Evolutionary conservation across 2,113 vertebrate species (phyloP).

Genomic region (Asarcornis scutulata): DNA sequence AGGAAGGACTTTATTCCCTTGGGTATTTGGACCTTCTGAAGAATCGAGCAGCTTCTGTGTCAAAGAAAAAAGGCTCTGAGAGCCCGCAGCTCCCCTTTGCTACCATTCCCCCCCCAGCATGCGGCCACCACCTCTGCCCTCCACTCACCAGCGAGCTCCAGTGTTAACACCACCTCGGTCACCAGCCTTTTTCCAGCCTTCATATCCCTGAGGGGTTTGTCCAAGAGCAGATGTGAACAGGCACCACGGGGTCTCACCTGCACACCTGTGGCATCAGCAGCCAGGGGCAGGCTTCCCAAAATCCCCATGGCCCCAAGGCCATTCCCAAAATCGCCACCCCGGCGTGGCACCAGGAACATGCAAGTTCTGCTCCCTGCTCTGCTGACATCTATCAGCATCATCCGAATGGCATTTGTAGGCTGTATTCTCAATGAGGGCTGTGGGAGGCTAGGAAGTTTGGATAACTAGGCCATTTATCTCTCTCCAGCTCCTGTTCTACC

Average conservation of each 20-base stretch:
- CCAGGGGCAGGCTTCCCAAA: not conserved
- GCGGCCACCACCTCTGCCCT: not conserved
- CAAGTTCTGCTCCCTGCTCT: not conserved
- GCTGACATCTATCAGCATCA: conserved; percentile 44
- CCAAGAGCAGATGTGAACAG: not conserved
- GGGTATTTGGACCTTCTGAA: not conserved
- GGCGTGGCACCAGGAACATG: accelerated
- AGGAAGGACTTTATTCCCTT: not conserved
- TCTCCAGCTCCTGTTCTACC: conserved; percentile 50
- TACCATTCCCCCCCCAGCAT: not conserved
- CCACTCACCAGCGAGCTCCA: not conserved
- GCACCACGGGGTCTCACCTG: not conserved
- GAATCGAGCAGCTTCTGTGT: not conserved
- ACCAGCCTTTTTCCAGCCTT: not conserved
- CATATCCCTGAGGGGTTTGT: not conserved
- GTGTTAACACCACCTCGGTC: not conserved
- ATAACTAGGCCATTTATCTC: conserved; percentile 69
- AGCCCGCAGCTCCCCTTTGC: not conserved
- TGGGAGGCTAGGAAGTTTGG: conserved; percentile 65
- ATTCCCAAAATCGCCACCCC: too few species aligned
- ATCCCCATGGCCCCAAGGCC: not conserved
- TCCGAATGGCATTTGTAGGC: conserved; percentile 55
- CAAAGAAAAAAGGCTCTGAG: not conserved
- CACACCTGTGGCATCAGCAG: not conserved
- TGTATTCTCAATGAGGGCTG: conserved; percentile 50